Evolutionary conservation across 2,888 invertebrate genomes (phyloP).

Genomic region (Dicyrtoma fusca): DNA sequence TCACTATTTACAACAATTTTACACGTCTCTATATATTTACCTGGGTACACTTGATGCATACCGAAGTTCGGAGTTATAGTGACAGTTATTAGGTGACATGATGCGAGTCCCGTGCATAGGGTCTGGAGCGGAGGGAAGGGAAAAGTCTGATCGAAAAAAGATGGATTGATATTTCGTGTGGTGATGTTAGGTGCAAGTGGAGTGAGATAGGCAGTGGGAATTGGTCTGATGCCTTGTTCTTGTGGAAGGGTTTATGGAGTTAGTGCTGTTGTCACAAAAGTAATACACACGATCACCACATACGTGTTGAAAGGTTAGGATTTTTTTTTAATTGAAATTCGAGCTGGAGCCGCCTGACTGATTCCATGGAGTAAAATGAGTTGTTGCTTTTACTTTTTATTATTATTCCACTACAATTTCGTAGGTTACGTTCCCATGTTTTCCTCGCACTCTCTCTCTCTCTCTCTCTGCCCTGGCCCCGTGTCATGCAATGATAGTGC

Average conservation of each 20-base stretch:
- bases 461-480: neutral
- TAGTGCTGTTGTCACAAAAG: neutral
- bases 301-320: conserved; percentile 36
- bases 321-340: conserved; percentile 45
- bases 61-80: neutral
- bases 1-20: neutral
- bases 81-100: neutral
- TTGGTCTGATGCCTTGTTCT: neutral
- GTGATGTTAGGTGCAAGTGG: conserved; percentile 29
- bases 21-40: neutral
- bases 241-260: neutral
- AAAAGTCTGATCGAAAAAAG: conserved; percentile 29
- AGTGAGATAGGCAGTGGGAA: conserved; percentile 2
- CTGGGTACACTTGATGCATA: neutral
- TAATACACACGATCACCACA: neutral
- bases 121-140: neutral
- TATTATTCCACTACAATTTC: neutral
- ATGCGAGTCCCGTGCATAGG: neutral
- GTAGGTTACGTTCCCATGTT: neutral
- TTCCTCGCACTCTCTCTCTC: conserved; percentile 10
- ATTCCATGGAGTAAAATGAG: conserved; percentile 12
- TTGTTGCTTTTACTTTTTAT: neutral
- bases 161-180: conserved; percentile 55
- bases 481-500: neutral
- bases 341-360: conserved; percentile 23